These are phyloP conservation scores for Anser brachyrhynchus DNA, from an alignment of 2,113 vertebrate genomes.

Conservation along the genomic window DNA sequence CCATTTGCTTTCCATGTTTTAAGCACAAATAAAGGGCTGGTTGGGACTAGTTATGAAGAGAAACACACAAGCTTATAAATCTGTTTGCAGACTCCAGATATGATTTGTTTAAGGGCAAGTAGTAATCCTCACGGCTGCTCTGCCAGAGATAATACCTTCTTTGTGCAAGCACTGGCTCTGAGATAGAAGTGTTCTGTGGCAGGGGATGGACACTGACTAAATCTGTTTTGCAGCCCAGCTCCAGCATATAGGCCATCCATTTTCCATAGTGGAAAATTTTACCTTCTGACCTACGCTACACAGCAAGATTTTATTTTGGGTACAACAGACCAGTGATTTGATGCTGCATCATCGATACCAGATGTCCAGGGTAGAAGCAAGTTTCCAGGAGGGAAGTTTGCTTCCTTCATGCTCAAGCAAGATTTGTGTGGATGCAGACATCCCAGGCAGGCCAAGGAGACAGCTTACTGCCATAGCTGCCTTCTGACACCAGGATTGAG, in stretches of 20 bases:
- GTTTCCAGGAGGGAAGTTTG: background rate
- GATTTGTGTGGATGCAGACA: background rate
- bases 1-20: conserved; percentile 39
- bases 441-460: background rate
- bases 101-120: background rate
- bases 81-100: background rate
- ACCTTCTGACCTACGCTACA: background rate
- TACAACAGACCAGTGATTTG: background rate
- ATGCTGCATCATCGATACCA: background rate
- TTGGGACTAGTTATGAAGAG: background rate
- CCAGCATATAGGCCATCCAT: background rate
- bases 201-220: background rate
- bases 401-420: background rate
- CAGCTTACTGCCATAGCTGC: background rate
- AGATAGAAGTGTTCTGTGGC: background rate
- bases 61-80: background rate
- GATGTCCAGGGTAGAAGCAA: background rate
- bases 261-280: background rate
- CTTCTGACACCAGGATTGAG: background rate
- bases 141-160: conserved; percentile 32
- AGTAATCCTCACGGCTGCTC: conserved; percentile 20
- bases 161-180: background rate
- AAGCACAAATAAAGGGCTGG: background rate
- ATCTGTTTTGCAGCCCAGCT: background rate
- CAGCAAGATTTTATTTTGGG: background rate